Conservation (phyloP, 2,797 vertebrate species). For the Anguilla pacifica region DNA sequence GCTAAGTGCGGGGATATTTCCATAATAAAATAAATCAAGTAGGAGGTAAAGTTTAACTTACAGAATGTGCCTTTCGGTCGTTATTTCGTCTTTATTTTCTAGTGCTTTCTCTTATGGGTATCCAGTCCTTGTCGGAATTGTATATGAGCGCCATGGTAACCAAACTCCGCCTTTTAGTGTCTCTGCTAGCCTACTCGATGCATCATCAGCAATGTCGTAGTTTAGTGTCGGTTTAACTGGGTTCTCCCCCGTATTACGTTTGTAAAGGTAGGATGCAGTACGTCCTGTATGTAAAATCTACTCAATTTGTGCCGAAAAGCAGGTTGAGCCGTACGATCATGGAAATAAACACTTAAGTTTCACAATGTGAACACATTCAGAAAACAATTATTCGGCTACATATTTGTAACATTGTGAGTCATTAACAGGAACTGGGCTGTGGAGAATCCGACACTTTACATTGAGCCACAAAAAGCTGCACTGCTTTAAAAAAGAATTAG, state of each 20-base stretch:
- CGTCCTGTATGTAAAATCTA: neutral
- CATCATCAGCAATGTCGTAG: neutral
- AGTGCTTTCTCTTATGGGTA: neutral
- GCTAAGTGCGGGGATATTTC: neutral
- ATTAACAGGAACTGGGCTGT: neutral
- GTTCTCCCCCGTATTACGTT: neutral
- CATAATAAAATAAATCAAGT: neutral
- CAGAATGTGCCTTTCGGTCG: neutral
- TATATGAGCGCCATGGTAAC: slow-evolving; percentile 53
- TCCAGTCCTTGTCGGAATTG: slow-evolving; percentile 32
- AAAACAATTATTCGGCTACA: neutral
- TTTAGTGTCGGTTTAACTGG: neutral
- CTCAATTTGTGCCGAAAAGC: neutral
- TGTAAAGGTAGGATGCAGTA: neutral
- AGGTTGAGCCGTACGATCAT: slow-evolving; percentile 42
- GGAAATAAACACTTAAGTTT: neutral
- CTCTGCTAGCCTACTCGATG: neutral
- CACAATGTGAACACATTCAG: neutral
- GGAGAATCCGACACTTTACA: no score
- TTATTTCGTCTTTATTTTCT: neutral
- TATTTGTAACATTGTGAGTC: neutral
- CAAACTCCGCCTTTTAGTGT: slow-evolving; percentile 36
- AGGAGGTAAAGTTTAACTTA: neutral
- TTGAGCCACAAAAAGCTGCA: no score
- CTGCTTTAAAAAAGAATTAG: no score